Conservation (phyloP, 2,888 invertebrate species). For the Lottia gigantea region DNA sequence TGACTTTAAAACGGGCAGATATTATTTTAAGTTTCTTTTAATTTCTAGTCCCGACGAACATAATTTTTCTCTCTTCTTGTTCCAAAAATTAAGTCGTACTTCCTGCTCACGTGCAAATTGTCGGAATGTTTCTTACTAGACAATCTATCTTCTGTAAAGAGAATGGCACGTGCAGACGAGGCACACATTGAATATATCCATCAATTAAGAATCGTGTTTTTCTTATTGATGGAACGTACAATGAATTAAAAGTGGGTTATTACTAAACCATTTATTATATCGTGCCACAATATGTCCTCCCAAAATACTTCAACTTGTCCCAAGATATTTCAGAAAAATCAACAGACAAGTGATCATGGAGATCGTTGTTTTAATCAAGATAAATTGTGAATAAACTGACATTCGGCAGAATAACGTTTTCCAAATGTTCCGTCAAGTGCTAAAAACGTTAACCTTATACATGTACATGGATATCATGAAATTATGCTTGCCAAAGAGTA, state of each 20-base stretch:
- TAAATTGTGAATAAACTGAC: conserved; percentile 1
- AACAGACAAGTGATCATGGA: not conserved
- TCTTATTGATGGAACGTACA: conserved; percentile 7
- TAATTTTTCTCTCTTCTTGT: no score
- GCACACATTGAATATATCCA: conserved; percentile 7
- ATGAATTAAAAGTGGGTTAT: not conserved
- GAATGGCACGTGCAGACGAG: not conserved
- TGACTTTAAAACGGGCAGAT: no score
- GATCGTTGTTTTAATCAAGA: not conserved
- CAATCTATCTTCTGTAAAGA: not conserved
- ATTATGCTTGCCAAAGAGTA: no score
- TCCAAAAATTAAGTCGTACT: not conserved
- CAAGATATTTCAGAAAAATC: not conserved
- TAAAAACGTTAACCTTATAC: no score
- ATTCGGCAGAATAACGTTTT: not conserved
- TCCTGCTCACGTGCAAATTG: not conserved
- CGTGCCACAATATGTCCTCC: not conserved
- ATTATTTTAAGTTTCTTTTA: no score
- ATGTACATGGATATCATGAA: no score
- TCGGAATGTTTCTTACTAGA: not conserved
- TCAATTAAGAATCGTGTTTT: conserved; percentile 7
- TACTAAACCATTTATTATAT: not conserved
- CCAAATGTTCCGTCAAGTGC: no score
- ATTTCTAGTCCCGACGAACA: no score
- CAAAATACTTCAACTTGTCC: not conserved